Base-by-base conservation (phyloP, 2,113 vertebrate species). In the Pterocles gutturalis region DNA sequence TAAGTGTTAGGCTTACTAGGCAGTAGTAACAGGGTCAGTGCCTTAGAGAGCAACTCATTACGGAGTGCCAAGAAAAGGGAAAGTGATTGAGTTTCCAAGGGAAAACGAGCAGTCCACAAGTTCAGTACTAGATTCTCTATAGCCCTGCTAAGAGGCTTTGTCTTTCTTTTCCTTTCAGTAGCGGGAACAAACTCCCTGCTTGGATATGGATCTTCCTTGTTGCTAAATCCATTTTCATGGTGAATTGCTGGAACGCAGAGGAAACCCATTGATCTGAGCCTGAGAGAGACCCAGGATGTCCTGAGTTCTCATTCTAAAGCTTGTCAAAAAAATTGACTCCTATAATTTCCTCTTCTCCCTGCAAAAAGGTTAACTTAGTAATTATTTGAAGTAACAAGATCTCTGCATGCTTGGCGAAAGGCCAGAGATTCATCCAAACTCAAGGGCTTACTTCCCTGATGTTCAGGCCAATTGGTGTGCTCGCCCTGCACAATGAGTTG, bases 311-410 rank as follows among this genome's bases (percentile, higher is more conserved):
- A 0, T 81, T 65, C 69, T 87, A 70, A 61, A n/a, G 49, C 66
- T 94, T 95, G 87, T 69, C 83, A 83, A 58, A 89, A 90, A 85
- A 78, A 33, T 10, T 81, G 76, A 64, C 87, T 92, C 72, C 81
- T 92, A 34, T 73, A 69, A 89, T 96, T 96, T 96, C 93, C 93
- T 96, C 51, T 92, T 95, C 60, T 94, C 67, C 80, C 86, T 64
- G 86, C 80, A 89, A 95, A 89, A 89, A 94, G 83, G 92, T 91
- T 94, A 95, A 97, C 60, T 89, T 72, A 51, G 72, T 91, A 87
- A 96, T 97, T 97, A 95, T 92, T 93, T 76, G 62, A 87, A 91
- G 91, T 96, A 92, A 96, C 91, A 91, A 92, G 83, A 96, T 89
- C 94, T 89, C 93, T 87, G 64, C 65, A 84, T 71, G 83, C 55